Evolutionary conservation across 2,888 invertebrate genomes (phyloP).

Genomic region (Myathropa florea): DNA sequence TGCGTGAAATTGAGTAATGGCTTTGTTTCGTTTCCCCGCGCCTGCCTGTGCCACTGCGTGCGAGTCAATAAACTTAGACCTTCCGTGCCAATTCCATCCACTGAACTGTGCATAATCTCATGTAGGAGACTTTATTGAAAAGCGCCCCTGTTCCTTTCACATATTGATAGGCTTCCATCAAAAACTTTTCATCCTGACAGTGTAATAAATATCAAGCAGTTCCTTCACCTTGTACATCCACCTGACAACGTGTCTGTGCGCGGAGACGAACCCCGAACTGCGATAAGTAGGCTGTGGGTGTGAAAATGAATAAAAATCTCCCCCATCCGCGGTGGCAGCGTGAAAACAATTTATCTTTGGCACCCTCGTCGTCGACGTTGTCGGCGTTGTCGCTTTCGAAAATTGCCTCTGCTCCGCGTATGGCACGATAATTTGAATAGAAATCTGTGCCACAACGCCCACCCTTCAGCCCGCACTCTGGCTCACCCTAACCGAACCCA

Average conservation of each 20-base stretch:
- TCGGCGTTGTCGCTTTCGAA: neutral
- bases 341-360: slow-evolving; percentile 61
- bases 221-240: slow-evolving; percentile 3
- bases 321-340: slow-evolving; percentile 22
- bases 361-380: slow-evolving; percentile 26
- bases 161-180: slow-evolving; percentile 40
- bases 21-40: slow-evolving; percentile 5
- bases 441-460: slow-evolving; percentile 37
- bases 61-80: neutral
- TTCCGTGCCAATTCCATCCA: neutral
- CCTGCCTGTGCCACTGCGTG: neutral
- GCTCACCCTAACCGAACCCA: slow-evolving; percentile 5
- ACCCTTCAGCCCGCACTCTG: neutral
- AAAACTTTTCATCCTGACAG: slow-evolving; percentile 36
- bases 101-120: neutral
- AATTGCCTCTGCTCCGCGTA: slow-evolving; percentile 39
- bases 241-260: slow-evolving; percentile 21
- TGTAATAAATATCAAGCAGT: slow-evolving; percentile 43
- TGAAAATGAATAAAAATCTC: slow-evolving; percentile 16
- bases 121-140: slow-evolving; percentile 17
- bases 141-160: neutral
- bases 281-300: neutral
- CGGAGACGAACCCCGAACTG: neutral
- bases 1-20: slow-evolving; percentile 44
- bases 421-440: slow-evolving; percentile 47